Conservation (phyloP, 2,888 invertebrate species). For the Iphiclides podalirius region DNA sequence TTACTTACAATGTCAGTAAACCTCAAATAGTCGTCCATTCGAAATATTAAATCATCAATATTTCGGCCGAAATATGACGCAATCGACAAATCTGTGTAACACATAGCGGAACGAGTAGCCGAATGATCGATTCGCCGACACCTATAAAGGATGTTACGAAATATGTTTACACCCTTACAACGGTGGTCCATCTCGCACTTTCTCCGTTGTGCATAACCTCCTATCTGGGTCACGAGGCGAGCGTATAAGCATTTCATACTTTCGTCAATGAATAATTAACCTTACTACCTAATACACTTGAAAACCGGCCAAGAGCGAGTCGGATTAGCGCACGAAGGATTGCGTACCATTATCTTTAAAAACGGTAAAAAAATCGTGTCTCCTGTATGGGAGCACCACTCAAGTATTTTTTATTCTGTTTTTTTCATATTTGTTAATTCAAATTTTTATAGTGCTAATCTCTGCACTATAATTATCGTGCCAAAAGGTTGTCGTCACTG, state of each 20-base stretch:
- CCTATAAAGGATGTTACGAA: constrained; percentile 58
- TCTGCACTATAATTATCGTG: too few relatives aligned
- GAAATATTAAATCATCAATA: constrained; percentile 40
- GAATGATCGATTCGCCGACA: constrained; percentile 48
- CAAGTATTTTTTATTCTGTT: too few relatives aligned
- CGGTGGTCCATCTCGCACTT: constrained; percentile 60
- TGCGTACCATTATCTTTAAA: too few relatives aligned
- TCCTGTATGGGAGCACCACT: too few relatives aligned
- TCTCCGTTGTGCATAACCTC: constrained; percentile 52
- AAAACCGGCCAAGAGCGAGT: too few relatives aligned
- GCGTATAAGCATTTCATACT: constrained; percentile 35
- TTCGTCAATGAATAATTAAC: constrained; percentile 29
- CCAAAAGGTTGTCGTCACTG: too few relatives aligned
- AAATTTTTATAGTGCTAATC: too few relatives aligned
- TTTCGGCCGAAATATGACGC: constrained; percentile 47
- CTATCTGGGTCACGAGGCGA: constrained; percentile 51
- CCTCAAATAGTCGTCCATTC: neutral
- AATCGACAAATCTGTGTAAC: constrained; percentile 49
- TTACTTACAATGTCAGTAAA: too few relatives aligned
- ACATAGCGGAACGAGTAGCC: constrained; percentile 41
- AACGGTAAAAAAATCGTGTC: too few relatives aligned
- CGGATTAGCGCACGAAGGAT: too few relatives aligned
- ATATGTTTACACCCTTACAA: constrained; percentile 51
- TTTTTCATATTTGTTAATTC: too few relatives aligned
- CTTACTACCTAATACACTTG: neutral